Evolutionary conservation across 2,888 invertebrate species (phyloP), one percentile per base, ranked within the genome.

Genomic region (Iphiclides podalirius): DNA sequence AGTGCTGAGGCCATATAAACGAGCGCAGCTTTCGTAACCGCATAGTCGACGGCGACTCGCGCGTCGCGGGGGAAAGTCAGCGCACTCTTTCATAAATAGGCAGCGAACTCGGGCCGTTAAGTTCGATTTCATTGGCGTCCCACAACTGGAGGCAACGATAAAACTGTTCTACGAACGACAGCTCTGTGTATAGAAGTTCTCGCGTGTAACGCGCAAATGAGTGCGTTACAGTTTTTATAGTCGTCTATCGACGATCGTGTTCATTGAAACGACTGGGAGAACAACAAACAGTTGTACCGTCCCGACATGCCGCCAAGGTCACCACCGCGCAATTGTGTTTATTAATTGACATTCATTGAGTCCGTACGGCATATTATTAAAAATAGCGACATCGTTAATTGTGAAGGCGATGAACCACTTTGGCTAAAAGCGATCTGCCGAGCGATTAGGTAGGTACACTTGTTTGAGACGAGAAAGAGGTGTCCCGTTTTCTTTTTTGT

Each of bases 1-100:
- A 69, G 67, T 67, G 70, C 65, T 63, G 65, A 61, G 64, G 63
- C 80, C 79, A 69, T 77, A 76, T 73, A 78, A 74, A 76, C 72
- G 66, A 66, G 68, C 70, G 75, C 77, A 83, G 78, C 86, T 87
- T 86, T 87, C 87, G 83, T 80, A 87, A 86, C 75, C 72, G 73
- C 81, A 74, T 70, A 70, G 75, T 70, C 60, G 78, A 74, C 76
- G 73, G 60, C 75, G 70, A 54, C 66, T 64, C 67, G 56, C 60
- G 65, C 70, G 70, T 72, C 47, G 55, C 63, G 70, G 86, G n/a
- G 77, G 85, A 87, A 87, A 87, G 84, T 86, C 78, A 76, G 73
- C 68, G 63, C 70, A 66, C 71, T 58, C 72, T 75, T 72, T 70
- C 74, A 70, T 80, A 73, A 76, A 79, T 75, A 72, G 67, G 60